Percentiles rank a stretch among this genome's conserved stretches.
Evolutionary conservation across 2,113 vertebrate species (phyloP).

Genomic region (Rhabdornis inornatus): DNA sequence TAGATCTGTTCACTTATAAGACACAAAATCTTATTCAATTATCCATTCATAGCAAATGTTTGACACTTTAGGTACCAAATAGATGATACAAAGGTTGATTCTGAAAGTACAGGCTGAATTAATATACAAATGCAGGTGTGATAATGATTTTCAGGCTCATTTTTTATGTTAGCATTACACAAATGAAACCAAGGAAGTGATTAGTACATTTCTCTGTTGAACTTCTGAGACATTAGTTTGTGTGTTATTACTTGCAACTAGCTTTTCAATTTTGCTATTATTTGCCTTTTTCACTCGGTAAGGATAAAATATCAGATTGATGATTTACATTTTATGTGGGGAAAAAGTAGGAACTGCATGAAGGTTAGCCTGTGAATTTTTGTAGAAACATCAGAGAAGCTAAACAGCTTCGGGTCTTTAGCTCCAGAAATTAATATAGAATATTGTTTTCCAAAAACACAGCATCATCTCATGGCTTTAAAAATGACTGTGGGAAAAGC

Average conservation of each 20-base stretch:
- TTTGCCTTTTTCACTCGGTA: background rate
- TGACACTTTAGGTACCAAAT: background rate
- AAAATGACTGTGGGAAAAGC: background rate
- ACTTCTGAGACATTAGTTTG: background rate
- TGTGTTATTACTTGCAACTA: background rate
- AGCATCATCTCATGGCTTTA: background rate
- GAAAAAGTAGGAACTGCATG: background rate
- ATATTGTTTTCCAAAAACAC: background rate
- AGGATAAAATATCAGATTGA: constrained; percentile 2
- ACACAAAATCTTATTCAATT: background rate
- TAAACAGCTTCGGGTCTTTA: background rate
- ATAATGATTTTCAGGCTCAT: background rate
- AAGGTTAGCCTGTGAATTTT: background rate
- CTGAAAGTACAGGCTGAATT: background rate
- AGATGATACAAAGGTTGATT: background rate
- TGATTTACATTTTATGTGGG: background rate
- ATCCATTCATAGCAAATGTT: background rate
- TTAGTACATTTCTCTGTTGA: background rate
- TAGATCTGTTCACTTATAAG: background rate
- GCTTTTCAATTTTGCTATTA: background rate
- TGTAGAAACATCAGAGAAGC: background rate
- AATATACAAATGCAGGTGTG: background rate
- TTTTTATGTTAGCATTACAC: background rate
- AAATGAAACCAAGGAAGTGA: background rate
- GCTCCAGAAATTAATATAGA: background rate